phyloP scores from a whole-genome alignment of 92 coral and sea anemone species.

The Anthopleura xanthogrammica region DNA sequence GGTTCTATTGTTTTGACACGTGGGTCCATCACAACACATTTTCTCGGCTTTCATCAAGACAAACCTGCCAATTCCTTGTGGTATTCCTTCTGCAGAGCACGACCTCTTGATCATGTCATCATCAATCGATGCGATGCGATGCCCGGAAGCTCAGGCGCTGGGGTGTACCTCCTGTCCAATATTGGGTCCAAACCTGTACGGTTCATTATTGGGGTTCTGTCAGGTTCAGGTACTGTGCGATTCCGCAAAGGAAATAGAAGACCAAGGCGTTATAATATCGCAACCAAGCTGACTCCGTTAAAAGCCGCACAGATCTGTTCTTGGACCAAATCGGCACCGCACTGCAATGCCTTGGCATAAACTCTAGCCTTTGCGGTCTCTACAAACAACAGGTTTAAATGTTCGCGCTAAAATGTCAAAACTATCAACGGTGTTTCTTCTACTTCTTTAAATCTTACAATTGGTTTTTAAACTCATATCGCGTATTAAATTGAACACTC shows the following conservation, averaged over 20 bases:
- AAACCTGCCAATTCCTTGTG: slow-evolving; percentile 54
- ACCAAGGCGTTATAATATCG: slow-evolving; percentile 53
- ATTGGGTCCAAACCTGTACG: slow-evolving; percentile 26
- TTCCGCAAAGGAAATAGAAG: slow-evolving; percentile 25
- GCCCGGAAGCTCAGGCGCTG: slow-evolving; percentile 79
- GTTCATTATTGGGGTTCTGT: slow-evolving; percentile 61
- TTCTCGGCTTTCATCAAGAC: slow-evolving; percentile 75
- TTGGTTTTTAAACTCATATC: no score
- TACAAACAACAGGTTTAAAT: no score
- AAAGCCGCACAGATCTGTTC: slow-evolving; percentile 64
- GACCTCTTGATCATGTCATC: slow-evolving; percentile 37
- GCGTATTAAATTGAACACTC: no score
- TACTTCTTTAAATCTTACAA: no score
- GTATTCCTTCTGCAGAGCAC: slow-evolving; percentile 72
- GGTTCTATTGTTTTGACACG: slow-evolving; percentile 35
- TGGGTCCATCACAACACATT: slow-evolving; percentile 46
- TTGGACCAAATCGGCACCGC: slow-evolving; percentile 46
- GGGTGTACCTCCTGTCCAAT: slow-evolving; percentile 49
- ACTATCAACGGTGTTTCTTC: no score
- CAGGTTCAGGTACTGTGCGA: slow-evolving; percentile 53
- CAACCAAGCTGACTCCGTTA: slow-evolving; percentile 57
- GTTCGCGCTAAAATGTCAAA: no score
- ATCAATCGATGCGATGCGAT: slow-evolving; percentile 70
- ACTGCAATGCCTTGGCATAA: slow-evolving; percentile 21
- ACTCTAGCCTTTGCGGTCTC: neutral